Base-by-base conservation (phyloP, 2,888 invertebrate species). In the Pterobdella sp. region DNA sequence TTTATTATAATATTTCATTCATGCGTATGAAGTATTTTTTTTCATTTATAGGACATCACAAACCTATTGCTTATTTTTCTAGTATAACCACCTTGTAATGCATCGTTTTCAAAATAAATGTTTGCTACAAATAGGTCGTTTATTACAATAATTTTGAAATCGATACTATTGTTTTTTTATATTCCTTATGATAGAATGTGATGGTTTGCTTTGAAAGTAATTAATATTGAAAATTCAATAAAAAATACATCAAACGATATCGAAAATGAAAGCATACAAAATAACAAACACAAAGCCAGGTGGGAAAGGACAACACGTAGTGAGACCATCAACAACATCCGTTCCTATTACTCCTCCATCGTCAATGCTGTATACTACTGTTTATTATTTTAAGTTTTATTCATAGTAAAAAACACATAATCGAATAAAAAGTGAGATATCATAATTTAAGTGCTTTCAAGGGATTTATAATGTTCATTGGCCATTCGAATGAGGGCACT, bases 131-230 rank as follows among this genome's bases (percentile, higher is more conserved):
- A n/a, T 74, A 80, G 60, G 76, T 75, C 42, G 78, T 80, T 31
- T 75, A 78, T 36, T 75, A 80, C 1, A 78, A 78, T 1, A 80
- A 80, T 65, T 79, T 79, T 76, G 78, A 77, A 74, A 78, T 80
- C 56, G 78, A 79, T 32, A 78, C 79, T 76, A 80, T 80, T 77
- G 74, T 75, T 75, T n/a, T 2, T 7, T 65, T 31, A n/a, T 35
- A 60, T 2, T 3, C 34, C 29, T 10, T 56, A 22, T 10, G 60
- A 22, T 14, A n/a, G 18, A 60, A 22, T 10, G 3, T 60, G 22
- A 60, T 60, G 14, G 1, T 7, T 1, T 4, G 34, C 22, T 14
- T 22, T 64, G 31, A 64, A 32, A n/a, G n/a, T n/a, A n/a, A n/a
- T n/a, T n/a, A n/a, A n/a, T n/a, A n/a, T n/a, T n/a, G n/a, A n/a